Conservation (phyloP, 2,113 vertebrate genomes). For the Erythrocercus mccallii region DNA sequence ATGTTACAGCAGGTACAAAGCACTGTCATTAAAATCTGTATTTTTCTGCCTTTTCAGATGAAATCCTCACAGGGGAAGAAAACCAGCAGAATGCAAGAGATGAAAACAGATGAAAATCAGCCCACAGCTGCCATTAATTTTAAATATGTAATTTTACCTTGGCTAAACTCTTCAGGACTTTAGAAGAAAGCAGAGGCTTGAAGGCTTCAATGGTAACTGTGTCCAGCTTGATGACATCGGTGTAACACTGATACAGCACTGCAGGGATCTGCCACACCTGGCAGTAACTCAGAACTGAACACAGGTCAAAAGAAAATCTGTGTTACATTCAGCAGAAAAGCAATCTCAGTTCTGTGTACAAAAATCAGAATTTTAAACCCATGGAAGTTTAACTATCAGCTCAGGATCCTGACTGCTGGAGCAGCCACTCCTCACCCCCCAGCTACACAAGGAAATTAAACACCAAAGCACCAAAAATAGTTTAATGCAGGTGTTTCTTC, state of each 20-base stretch:
- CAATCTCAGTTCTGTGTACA: neutral
- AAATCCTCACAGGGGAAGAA: neutral
- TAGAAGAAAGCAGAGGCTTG: conserved; percentile 76
- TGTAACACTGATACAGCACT: conserved; percentile 88
- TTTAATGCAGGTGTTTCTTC: neutral
- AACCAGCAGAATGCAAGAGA: neutral
- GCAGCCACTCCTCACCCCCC: neutral
- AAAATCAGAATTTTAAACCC: neutral
- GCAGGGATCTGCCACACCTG: conserved; percentile 85
- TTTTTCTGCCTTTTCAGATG: neutral
- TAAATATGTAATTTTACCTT: conserved; percentile 74
- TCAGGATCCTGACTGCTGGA: neutral
- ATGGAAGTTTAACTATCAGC: neutral
- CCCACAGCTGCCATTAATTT: neutral
- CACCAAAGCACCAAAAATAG: neutral
- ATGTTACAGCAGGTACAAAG: neutral
- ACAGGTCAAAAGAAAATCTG: accelerated
- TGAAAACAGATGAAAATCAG: neutral
- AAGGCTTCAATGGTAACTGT: conserved; percentile 85
- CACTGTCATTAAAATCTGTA: neutral
- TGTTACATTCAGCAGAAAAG: neutral
- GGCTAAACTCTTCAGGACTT: conserved; percentile 69
- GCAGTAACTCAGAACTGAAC: conserved; percentile 88
- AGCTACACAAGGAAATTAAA: neutral
- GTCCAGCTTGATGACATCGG: conserved; percentile 84